Evolutionary conservation across 2,797 vertebrate species (phyloP), one percentile per base, ranked within the genome.

Genomic region (Hippopotamyrus pictus): DNA sequence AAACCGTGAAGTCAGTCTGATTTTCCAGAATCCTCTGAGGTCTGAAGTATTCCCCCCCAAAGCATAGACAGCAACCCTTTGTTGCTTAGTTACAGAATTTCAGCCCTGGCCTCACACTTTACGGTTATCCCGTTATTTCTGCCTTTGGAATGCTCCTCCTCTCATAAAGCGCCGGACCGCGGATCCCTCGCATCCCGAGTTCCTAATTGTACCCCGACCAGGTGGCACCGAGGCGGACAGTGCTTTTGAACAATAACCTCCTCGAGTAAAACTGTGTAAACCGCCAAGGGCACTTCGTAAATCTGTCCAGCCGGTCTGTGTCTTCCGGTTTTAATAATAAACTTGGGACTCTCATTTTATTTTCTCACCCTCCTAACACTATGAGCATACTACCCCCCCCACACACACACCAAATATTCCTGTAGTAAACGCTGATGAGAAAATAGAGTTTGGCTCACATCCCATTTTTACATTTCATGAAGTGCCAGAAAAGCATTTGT

Each of bases 71-170:
- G 92, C 88, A 89, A 1, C 90, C 85, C 48, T 91, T 93, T 92
- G 93, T 94, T 95, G 93, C 93, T 91, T 93, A 85, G 92, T 91
- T 93, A 93, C 92, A 89, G 79, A 51, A 83, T 89, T 88, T 88
- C 89, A 88, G 89, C 54, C 89, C 46, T 83, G 86, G 86, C 76
- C 86, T 83, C 54, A 51, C 57, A 54, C 87, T 83, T 90, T 83
- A 83, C 44, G 44, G 54, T 83, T 83, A 53, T 76, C 85, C 65
- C 85, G 46, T 87, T 82, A 87, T 25, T 87, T 37, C 19, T 76
- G 25, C 62, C 37, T 89, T 62, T 17, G 59, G 54, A 83, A 65
- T 65, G 54, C 57, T 62, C 54, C 89, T 29, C 76, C 54, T 84
- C 41, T 25, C 44, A 84, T 51, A 62, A 82, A 88, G 51, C 22